A percentile compares a stretch with the other conserved stretches of the same genome.
Conservation (phyloP, 2,113 vertebrate genomes). For the Chaetops frenatus region DNA sequence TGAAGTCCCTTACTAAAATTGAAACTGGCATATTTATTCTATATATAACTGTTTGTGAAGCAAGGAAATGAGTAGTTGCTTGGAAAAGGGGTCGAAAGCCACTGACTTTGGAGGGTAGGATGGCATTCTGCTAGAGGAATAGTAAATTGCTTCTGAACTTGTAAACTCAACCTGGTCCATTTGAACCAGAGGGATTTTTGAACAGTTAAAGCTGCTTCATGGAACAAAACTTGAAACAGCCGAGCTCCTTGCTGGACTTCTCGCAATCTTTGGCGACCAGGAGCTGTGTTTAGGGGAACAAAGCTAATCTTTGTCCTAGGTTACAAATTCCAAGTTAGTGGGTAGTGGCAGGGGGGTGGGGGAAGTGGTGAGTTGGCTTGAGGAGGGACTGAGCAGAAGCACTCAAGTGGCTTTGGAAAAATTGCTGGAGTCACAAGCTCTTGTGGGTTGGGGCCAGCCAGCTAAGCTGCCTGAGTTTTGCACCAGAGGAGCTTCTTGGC, state of each 20-base stretch:
- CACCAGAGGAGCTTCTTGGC: neutral
- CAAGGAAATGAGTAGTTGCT: neutral
- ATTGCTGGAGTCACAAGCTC: neutral
- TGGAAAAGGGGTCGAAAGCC: neutral
- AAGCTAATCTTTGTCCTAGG: slow-evolving; percentile 37
- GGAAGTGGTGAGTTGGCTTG: neutral
- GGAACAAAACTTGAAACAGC: neutral
- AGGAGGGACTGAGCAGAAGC: neutral
- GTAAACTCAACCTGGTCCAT: neutral
- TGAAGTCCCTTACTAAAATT: slow-evolving; percentile 14
- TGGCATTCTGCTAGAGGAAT: neutral
- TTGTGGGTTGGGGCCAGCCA: neutral
- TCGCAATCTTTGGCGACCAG: neutral
- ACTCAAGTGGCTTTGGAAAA: neutral
- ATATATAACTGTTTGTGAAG: neutral
- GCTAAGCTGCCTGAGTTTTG: neutral
- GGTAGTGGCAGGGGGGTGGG: neutral
- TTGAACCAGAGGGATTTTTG: neutral
- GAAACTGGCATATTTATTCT: neutral
- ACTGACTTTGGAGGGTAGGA: neutral
- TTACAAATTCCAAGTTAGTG: neutral
- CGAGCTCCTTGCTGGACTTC: neutral
- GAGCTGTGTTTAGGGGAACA: neutral
- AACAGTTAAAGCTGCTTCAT: neutral
- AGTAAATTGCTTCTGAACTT: neutral